Conservation (phyloP, 2,888 invertebrate genomes). For the Melinopterus prodromus region DNA sequence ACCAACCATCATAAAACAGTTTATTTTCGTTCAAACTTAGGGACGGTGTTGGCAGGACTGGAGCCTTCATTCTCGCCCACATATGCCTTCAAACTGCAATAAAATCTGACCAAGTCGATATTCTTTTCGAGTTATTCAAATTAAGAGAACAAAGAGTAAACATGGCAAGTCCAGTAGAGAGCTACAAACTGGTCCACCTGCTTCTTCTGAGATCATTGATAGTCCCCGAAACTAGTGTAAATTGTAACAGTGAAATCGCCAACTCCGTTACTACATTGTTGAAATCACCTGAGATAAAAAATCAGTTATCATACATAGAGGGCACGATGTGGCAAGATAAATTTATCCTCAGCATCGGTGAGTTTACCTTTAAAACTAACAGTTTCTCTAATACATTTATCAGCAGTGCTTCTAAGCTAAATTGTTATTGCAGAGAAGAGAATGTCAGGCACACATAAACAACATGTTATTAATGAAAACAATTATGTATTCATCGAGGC, state of each 20-base stretch:
- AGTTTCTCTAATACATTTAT: too few species aligned
- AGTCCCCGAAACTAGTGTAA: conserved; percentile 54
- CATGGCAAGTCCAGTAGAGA: conserved; percentile 59
- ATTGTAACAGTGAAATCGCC: conserved; percentile 48
- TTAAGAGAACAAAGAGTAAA: conserved; percentile 56
- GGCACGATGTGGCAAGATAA: conserved; percentile 59
- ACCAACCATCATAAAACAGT: too few species aligned
- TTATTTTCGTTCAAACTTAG: conserved; percentile 54
- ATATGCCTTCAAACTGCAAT: conserved; percentile 63
- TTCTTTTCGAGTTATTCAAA: conserved; percentile 50
- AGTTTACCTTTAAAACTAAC: neutral
- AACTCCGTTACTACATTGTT: conserved; percentile 50
- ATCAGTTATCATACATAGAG: conserved; percentile 55
- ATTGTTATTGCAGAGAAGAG: neutral
- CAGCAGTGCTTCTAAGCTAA: neutral
- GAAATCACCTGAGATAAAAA: conserved; percentile 46
- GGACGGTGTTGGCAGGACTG: conserved; percentile 70
- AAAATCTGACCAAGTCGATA: conserved; percentile 55
- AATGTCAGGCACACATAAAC: neutral
- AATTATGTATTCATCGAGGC: neutral
- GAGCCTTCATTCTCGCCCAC: conserved; percentile 68
- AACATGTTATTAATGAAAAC: neutral
- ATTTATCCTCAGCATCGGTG: conserved; percentile 41
- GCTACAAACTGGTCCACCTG: conserved; percentile 61
- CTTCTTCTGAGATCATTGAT: conserved; percentile 59